Percentiles rank a stretch among this genome's conserved stretches.
phyloP scores from a whole-genome alignment of 23 tunicate species.

The Ascidia mentula region DNA sequence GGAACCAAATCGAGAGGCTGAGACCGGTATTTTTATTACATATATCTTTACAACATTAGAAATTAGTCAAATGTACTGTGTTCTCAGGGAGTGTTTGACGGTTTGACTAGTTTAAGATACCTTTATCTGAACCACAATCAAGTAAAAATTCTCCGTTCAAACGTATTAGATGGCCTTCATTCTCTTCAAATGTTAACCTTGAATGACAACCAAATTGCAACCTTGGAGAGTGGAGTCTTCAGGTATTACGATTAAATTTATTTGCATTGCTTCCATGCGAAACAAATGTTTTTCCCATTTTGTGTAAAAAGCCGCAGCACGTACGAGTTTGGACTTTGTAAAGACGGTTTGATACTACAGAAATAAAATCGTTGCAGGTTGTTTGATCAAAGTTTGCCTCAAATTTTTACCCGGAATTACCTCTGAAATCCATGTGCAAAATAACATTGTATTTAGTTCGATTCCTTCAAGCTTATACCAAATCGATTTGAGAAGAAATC shows the following conservation, averaged over 20 bases:
- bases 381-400: no score
- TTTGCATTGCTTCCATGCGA: no score
- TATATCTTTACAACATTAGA: background rate
- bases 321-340: no score
- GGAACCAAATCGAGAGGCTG: background rate
- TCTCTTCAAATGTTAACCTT: constrained; percentile 6
- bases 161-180: constrained; percentile 16
- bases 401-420: no score
- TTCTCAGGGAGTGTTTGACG: constrained; percentile 11
- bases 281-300: no score
- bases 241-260: no score
- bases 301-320: no score
- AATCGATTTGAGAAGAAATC: background rate
- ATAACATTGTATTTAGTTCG: no score
- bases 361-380: no score
- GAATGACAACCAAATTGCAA: constrained; percentile 10
- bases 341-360: no score
- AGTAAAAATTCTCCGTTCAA: background rate
- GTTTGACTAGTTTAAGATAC: background rate
- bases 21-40: background rate
- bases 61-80: background rate
- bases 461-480: background rate
- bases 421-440: no score
- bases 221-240: constrained; percentile 5
- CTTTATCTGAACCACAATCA: constrained; percentile 10